Percentiles rank a stretch among this genome's conserved stretches.
These are phyloP conservation scores for Gymnothorax javanicus DNA, from an alignment of 2,797 vertebrate genomes.

Conservation along the genomic window DNA sequence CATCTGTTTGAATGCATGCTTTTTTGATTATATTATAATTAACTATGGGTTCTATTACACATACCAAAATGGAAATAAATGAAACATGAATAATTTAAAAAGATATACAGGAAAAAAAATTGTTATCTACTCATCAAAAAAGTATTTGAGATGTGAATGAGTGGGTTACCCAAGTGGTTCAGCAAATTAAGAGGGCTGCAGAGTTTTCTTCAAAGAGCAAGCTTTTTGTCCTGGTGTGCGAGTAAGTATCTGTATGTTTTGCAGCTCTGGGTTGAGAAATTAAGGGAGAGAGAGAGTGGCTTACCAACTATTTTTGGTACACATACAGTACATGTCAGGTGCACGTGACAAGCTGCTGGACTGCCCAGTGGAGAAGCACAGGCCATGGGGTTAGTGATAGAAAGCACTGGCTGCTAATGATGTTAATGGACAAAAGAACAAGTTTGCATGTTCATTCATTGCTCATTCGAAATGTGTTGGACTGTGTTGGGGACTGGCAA, in stretches of 20 bases:
- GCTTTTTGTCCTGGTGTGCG: background rate
- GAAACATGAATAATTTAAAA: background rate
- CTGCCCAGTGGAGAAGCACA: slow-evolving; percentile 1
- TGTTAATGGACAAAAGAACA: slow-evolving; percentile 8
- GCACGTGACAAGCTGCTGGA: slow-evolving; percentile 12
- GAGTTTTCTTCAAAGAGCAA: background rate
- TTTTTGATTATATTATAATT: background rate
- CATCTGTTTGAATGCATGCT: background rate
- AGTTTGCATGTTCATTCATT: background rate
- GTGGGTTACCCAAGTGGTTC: background rate
- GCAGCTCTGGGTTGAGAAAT: background rate
- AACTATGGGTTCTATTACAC: background rate
- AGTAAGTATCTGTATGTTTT: background rate
- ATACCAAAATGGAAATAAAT: background rate
- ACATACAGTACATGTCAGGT: slow-evolving; percentile 21
- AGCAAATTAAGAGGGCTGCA: background rate
- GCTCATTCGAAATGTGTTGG: background rate
- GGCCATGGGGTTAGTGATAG: background rate
- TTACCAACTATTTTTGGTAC: slow-evolving; percentile 17
- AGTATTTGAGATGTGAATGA: background rate
- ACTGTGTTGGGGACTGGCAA: background rate
- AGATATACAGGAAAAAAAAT: no score
- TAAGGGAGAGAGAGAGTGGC: background rate
- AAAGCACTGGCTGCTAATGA: background rate
- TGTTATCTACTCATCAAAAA: background rate